A percentile compares a stretch with the other conserved stretches of the same genome.
phyloP scores from a whole-genome alignment of 2,113 vertebrate species.

The Noturus placidus region DNA sequence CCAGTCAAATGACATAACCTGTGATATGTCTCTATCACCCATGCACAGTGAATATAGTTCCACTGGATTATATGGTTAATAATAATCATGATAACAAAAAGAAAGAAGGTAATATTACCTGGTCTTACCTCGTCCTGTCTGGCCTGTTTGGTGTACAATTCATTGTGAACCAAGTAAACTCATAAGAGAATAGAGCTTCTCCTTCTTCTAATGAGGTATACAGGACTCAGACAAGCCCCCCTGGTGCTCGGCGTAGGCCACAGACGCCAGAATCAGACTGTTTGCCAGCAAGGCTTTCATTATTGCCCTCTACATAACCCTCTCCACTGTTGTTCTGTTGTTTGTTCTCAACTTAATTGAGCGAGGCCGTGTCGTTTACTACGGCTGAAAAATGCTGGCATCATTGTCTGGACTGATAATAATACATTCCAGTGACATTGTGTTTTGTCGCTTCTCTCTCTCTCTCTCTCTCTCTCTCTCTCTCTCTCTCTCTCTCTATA shows the following conservation, averaged over 20 bases:
- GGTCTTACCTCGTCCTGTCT: not conserved
- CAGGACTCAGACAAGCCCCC: conserved; percentile 8
- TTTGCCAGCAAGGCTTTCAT: conserved; percentile 44
- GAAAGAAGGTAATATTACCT: not conserved
- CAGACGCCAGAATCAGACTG: conserved; percentile 42
- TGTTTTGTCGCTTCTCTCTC: conserved; percentile 47
- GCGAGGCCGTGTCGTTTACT: not conserved
- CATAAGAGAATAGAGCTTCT: not conserved
- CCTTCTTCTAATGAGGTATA: conserved; percentile 6
- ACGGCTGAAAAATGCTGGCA: not conserved
- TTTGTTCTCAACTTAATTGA: conserved; percentile 45
- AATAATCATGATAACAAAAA: not conserved
- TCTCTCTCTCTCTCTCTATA: conserved; percentile 22
- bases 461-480: conserved; percentile 19
- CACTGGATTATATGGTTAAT: not conserved
- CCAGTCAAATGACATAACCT: not conserved
- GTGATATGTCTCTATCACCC: not conserved
- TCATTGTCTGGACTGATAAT: conserved; percentile 58
- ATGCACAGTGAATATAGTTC: not conserved
- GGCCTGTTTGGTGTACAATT: conserved; percentile 12
- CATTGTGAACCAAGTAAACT: conserved; percentile 11
- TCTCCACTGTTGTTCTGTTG: conserved; percentile 28
- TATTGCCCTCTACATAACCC: conserved; percentile 39
- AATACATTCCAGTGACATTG: conserved; percentile 66
- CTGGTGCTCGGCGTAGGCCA: conserved; percentile 16